Conservation (phyloP, 2,113 vertebrate species). For the Mesembrinibis cayennensis region DNA sequence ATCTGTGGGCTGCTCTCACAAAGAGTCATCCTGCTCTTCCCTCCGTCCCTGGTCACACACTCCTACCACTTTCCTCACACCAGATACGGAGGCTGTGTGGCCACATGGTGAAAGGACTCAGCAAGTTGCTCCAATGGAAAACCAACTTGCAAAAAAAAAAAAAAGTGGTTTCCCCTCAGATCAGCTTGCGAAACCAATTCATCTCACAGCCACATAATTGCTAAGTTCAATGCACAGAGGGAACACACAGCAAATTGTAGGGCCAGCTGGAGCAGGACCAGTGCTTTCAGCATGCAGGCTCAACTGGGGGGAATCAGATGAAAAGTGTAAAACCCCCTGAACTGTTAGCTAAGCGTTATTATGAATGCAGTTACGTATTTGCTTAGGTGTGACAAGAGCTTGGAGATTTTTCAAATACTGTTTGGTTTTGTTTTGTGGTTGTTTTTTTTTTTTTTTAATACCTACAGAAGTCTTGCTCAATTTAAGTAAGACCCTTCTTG, state of each 20-base stretch:
- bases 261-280: not conserved
- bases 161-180: not conserved
- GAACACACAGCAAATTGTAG: not conserved
- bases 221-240: not conserved
- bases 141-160: not conserved
- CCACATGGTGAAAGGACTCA: fast-evolving
- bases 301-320: not conserved
- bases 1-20: not conserved
- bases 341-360: not conserved
- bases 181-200: not conserved
- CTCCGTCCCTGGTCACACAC: not conserved
- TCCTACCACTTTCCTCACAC: not conserved
- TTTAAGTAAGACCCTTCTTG: not conserved
- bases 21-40: not conserved
- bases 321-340: not conserved
- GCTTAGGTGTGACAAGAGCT: not conserved
- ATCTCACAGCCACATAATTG: not conserved
- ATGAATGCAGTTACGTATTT: not conserved
- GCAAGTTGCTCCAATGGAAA: constrained; percentile 3
- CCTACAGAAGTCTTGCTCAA: not conserved
- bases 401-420: not conserved
- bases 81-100: not conserved
- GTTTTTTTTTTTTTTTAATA: not conserved
- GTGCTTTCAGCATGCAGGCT: not conserved
- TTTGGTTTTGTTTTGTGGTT: not conserved